A percentile compares a stretch with the other conserved stretches of the same genome.
Conservation (phyloP, 2,113 vertebrate genomes). For the Oreotrochilus melanogaster region DNA sequence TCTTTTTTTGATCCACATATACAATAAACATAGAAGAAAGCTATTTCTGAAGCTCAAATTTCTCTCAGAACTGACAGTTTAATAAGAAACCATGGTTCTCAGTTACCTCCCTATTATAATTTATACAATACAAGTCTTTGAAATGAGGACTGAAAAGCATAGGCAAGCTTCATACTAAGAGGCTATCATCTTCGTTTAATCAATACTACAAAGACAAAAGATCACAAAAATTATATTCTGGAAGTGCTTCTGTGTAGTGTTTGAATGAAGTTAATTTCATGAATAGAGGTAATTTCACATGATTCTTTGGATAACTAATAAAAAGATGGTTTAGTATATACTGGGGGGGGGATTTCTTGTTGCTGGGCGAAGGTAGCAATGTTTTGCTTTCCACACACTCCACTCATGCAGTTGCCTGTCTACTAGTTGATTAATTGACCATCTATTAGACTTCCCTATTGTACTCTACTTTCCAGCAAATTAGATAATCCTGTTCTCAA, state of each 20-base stretch:
- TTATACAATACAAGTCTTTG: constrained; percentile 40
- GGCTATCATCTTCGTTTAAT: constrained; percentile 19
- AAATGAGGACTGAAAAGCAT: background rate
- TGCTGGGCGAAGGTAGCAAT: background rate
- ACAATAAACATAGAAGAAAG: constrained; percentile 63
- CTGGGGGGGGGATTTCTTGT: background rate
- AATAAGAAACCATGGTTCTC: constrained; percentile 5
- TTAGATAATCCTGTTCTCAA: constrained; percentile 20
- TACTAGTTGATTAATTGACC: constrained; percentile 11
- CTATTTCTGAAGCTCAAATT: constrained; percentile 49
- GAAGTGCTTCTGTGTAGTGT: background rate
- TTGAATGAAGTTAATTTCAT: background rate
- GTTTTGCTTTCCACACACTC: background rate
- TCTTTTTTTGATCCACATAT: constrained; percentile 40
- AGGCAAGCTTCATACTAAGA: background rate
- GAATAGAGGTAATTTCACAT: background rate
- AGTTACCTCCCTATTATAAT: constrained; percentile 42
- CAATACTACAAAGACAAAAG: constrained; percentile 46
- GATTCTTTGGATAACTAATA: background rate
- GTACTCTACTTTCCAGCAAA: constrained; percentile 10
- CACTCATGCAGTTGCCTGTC: background rate
- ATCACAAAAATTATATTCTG: background rate
- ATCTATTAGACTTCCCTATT: background rate
- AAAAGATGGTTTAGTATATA: background rate
- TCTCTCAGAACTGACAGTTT: constrained; percentile 1